phyloP scores from a whole-genome alignment of 2,888 invertebrate genomes.

The Sisyra nigra region DNA sequence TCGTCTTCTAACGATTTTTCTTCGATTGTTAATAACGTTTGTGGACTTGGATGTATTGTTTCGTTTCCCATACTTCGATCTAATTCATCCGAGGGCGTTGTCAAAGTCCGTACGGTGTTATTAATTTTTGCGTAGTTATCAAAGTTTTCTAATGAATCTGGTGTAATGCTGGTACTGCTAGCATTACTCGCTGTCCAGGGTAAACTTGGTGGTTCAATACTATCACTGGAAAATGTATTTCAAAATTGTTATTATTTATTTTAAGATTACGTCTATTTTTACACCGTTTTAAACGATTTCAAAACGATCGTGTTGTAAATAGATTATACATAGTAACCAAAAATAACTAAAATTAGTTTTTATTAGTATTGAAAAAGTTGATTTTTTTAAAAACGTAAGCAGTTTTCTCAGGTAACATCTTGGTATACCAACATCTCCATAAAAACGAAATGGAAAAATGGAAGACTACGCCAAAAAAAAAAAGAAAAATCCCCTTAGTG shows the following conservation, averaged over 20 bases:
- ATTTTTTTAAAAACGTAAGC: no score
- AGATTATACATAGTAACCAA: conserved; percentile 10
- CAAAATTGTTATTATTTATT: background rate
- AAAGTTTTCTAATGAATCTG: conserved; percentile 22
- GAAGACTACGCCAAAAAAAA: no score
- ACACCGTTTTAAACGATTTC: background rate
- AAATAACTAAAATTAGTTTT: conserved; percentile 2
- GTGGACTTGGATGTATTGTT: background rate
- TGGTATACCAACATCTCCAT: no score
- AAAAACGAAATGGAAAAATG: no score
- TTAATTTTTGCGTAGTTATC: no score
- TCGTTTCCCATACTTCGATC: conserved; percentile 1
- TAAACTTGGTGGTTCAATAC: conserved; percentile 5
- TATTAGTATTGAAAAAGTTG: no score
- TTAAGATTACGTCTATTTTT: background rate
- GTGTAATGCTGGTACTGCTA: conserved; percentile 20
- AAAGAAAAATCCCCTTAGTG: no score
- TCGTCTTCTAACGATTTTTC: background rate
- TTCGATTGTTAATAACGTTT: background rate
- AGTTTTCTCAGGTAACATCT: no score
- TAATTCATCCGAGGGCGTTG: background rate
- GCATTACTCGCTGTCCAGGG: background rate
- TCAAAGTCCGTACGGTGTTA: background rate
- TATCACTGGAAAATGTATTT: conserved; percentile 3
- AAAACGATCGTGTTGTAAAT: background rate